Conservation (phyloP, 2,797 vertebrate genomes). For the Euthynnus affinis region DNA sequence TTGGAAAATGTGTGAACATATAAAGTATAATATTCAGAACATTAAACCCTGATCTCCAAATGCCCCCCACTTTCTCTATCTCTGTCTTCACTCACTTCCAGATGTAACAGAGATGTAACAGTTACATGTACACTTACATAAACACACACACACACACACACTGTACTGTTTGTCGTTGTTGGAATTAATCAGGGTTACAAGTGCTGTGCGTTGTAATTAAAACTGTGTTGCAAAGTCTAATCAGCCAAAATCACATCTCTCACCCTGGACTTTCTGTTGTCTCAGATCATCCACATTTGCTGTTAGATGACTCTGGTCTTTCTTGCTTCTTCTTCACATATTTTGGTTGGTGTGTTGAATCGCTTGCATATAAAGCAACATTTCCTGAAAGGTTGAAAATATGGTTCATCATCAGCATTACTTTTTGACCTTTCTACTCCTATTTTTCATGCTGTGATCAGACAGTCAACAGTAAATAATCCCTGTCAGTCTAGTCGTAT, state of each 20-base stretch:
- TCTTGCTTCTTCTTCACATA: not conserved
- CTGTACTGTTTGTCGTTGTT: conserved; percentile 3
- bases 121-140: conserved; percentile 21
- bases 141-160: conserved; percentile 13
- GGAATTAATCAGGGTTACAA: conserved; percentile 44
- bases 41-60: no score
- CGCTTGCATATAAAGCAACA: not conserved
- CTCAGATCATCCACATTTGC: not conserved
- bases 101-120: not conserved
- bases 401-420: not conserved
- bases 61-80: no score
- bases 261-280: conserved; percentile 10
- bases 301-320: not conserved
- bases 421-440: not conserved
- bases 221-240: conserved; percentile 25
- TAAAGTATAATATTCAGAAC: no score
- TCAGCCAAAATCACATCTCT: conserved; percentile 20
- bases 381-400: not conserved
- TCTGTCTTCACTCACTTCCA: not conserved
- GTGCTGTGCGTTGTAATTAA: conserved; percentile 42
- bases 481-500: conserved; percentile 31
- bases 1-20: no score
- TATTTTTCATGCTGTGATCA: not conserved
- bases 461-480: conserved; percentile 34
- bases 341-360: not conserved